Percentiles rank a stretch among this genome's conserved stretches.
Conservation (phyloP, 2,888 invertebrate species). For the Copidosoma aretas region DNA sequence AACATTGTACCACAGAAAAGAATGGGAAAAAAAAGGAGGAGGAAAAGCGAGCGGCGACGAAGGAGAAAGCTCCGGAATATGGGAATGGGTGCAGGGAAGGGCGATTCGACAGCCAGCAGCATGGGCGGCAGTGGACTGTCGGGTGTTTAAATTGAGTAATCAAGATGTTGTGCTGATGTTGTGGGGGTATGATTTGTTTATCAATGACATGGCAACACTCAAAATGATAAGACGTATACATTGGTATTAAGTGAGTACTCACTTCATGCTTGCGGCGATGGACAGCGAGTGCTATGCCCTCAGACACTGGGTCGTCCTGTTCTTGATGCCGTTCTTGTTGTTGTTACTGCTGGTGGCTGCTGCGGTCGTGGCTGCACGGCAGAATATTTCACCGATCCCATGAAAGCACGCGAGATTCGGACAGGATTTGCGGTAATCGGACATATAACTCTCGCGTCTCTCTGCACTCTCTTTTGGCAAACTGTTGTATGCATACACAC, state of each 20-base stretch:
- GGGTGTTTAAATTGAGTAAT: neutral
- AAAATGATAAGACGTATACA: neutral
- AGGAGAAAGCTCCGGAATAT: too few relatives aligned
- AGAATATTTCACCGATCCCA: constrained; percentile 61
- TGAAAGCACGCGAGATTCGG: constrained; percentile 62
- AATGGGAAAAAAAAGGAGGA: too few relatives aligned
- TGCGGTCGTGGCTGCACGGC: constrained; percentile 48
- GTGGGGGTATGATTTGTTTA: too few relatives aligned
- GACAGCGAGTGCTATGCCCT: constrained; percentile 60
- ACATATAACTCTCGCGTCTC: constrained; percentile 46
- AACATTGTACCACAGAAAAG: too few relatives aligned
- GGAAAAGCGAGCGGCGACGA: too few relatives aligned
- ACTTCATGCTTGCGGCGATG: constrained; percentile 60
- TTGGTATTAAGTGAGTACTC: constrained; percentile 46
- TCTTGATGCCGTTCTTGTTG: constrained; percentile 3
- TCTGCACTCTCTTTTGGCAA: too few relatives aligned
- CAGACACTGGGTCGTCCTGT: constrained; percentile 48
- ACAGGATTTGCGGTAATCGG: constrained; percentile 61
- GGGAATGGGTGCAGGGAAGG: neutral
- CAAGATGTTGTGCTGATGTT: too few relatives aligned
- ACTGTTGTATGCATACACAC: too few relatives aligned
- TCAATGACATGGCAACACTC: too few relatives aligned
- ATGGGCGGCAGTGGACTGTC: neutral
- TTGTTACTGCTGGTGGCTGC: constrained; percentile 20
- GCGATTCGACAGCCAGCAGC: neutral